Evolutionary conservation across 2,888 invertebrate genomes (phyloP).

Genomic region (Lamellibrachia columna): DNA sequence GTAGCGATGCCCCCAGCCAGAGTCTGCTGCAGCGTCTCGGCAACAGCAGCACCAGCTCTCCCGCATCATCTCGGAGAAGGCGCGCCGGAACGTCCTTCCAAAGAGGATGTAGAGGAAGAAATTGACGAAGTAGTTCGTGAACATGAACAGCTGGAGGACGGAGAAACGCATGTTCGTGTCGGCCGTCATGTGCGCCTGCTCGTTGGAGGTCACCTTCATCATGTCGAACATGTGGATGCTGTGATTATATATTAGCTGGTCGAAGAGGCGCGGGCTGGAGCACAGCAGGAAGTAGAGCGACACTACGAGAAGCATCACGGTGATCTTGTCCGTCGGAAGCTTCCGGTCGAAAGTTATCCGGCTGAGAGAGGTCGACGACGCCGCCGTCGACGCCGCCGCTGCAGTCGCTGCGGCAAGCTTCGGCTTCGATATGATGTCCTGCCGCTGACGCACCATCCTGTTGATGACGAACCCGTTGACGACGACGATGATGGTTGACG

Average conservation of each 20-base stretch:
- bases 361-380: background rate
- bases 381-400: background rate
- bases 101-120: background rate
- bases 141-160: background rate
- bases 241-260: background rate
- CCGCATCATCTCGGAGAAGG: background rate
- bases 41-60: background rate
- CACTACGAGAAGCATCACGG: background rate
- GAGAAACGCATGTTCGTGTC: slow-evolving; percentile 11
- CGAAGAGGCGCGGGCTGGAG: background rate
- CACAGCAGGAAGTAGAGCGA: background rate
- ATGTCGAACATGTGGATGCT: background rate
- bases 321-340: background rate
- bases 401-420: background rate
- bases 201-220: background rate
- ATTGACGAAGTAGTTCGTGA: slow-evolving; percentile 4
- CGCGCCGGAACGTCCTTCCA: background rate
- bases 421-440: background rate
- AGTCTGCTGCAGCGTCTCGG: background rate
- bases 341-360: background rate
- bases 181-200: background rate
- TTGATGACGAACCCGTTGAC: background rate
- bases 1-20: background rate
- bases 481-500: background rate
- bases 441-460: background rate